Conservation (phyloP, 1,140 invertebrate species). For the Trigoniulus corallinus region DNA sequence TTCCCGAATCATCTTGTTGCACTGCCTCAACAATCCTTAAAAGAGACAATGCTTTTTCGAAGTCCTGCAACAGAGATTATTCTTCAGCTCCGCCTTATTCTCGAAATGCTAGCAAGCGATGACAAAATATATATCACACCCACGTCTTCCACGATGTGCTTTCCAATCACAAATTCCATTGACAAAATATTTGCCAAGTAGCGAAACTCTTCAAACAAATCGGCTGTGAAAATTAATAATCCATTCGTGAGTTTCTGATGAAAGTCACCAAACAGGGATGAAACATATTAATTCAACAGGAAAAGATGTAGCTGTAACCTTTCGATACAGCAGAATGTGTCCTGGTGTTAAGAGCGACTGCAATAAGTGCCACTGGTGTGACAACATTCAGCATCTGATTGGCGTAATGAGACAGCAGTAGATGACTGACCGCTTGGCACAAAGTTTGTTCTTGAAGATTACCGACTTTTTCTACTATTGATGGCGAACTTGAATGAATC, state of each 20-base stretch:
- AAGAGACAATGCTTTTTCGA: not conserved
- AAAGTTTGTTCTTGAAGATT: conserved; percentile 1
- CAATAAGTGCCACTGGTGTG: not conserved
- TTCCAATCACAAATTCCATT: not conserved
- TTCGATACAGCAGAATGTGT: not conserved
- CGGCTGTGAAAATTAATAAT: not conserved
- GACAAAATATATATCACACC: too few species aligned
- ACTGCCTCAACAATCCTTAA: not conserved
- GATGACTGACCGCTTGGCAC: not conserved
- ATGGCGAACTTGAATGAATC: not conserved
- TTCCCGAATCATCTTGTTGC: not conserved
- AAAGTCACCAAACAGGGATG: not conserved
- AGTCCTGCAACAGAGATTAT: not conserved
- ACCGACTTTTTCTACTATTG: conserved; percentile 3
- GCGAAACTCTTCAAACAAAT: not conserved
- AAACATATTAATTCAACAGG: not conserved
- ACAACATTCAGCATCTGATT: conserved; percentile 4
- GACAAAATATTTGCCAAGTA: not conserved
- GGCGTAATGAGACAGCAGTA: conserved; percentile 5
- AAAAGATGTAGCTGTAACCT: not conserved
- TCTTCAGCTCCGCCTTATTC: too few species aligned
- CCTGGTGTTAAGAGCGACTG: not conserved
- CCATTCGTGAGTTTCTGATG: not conserved
- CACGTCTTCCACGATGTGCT: too few species aligned
- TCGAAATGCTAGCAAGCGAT: too few species aligned